Evolutionary conservation across 2,113 vertebrate genomes (phyloP).

Genomic region (Pomatostomus ruficeps): DNA sequence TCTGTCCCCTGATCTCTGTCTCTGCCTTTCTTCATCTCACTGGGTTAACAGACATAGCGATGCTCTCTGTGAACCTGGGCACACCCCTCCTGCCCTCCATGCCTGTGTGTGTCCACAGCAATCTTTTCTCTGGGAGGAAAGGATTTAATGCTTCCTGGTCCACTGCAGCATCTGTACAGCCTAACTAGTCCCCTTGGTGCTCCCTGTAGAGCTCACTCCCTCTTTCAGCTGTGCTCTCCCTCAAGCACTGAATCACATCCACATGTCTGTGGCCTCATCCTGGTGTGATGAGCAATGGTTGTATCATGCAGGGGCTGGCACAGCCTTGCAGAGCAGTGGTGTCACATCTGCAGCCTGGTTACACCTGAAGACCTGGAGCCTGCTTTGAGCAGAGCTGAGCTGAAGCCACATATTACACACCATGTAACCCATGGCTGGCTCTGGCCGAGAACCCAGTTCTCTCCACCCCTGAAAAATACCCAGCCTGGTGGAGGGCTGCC

Average conservation of each 20-base stretch:
- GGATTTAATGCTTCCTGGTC: not conserved
- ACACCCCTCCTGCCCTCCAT: not conserved
- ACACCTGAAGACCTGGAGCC: not conserved
- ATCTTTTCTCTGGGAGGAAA: slow-evolving; percentile 6
- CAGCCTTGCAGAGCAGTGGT: not conserved
- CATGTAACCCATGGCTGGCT: not conserved
- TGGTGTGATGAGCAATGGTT: not conserved
- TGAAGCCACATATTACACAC: not conserved
- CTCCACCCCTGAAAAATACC: not conserved
- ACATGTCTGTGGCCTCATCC: not conserved
- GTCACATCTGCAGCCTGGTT: not conserved
- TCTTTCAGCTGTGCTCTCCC: not conserved
- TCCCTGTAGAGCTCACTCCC: not conserved
- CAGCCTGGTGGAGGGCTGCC: not conserved
- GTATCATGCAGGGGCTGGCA: not conserved
- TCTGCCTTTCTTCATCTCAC: slow-evolving; percentile 15
- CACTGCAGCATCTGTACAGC: not conserved
- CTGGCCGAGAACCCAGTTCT: not conserved
- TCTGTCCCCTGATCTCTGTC: not conserved
- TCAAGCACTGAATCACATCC: not conserved
- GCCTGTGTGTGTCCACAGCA: not conserved
- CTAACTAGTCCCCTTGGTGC: not conserved
- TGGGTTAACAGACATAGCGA: not conserved
- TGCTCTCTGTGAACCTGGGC: not conserved
- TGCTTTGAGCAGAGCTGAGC: not conserved